Evolutionary conservation across 2,888 invertebrate genomes (phyloP).

Genomic region (Ariolimax columbianus): DNA sequence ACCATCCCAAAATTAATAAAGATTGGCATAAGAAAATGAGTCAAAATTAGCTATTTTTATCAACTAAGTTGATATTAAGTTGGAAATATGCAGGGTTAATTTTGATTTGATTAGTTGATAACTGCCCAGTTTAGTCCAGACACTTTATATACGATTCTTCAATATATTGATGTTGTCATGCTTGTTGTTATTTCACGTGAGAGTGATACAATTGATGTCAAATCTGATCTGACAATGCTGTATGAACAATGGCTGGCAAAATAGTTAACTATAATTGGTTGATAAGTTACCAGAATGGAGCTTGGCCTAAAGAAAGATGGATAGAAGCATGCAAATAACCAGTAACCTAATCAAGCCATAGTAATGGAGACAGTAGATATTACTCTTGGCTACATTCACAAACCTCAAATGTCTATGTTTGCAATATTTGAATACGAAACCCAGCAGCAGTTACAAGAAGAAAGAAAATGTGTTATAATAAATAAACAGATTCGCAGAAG

Average conservation of each 20-base stretch:
- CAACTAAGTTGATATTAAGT: too few relatives aligned
- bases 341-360: constrained; percentile 10
- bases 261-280: neutral
- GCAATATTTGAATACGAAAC: constrained; percentile 4
- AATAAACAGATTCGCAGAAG: neutral
- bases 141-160: too few relatives aligned
- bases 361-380: constrained; percentile 10
- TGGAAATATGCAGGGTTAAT: too few relatives aligned
- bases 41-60: too few relatives aligned
- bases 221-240: neutral
- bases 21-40: too few relatives aligned
- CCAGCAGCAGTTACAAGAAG: constrained; percentile 32
- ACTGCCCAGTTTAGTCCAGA: too few relatives aligned
- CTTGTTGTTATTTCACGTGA: too few relatives aligned
- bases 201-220: too few relatives aligned
- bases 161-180: too few relatives aligned
- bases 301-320: neutral
- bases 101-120: too few relatives aligned
- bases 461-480: constrained; percentile 27
- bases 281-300: neutral
- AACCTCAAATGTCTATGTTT: constrained; percentile 40
- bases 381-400: constrained; percentile 13
- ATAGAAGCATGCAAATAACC: constrained; percentile 32
- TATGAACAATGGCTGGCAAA: neutral
- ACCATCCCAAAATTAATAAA: too few relatives aligned